These are phyloP conservation scores for Lasioglossum marginatum DNA, from an alignment of 2,888 invertebrate genomes.

Conservation along the genomic window DNA sequence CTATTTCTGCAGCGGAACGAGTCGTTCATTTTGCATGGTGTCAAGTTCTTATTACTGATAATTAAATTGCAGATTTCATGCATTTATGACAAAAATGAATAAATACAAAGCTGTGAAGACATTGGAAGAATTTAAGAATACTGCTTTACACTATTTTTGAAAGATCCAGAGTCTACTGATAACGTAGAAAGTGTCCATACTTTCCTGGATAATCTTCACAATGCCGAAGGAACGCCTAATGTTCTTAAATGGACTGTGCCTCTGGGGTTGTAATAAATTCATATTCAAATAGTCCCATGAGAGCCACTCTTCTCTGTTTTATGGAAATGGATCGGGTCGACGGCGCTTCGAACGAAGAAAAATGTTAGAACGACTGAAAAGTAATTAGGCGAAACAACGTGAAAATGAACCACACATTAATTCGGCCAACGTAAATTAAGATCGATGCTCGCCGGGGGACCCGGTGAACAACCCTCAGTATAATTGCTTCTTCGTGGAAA, in stretches of 20 bases:
- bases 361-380: constrained; percentile 23
- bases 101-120: not conserved
- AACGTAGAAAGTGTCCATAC: not conserved
- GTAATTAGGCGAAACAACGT: constrained; percentile 36
- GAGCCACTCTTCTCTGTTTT: constrained; percentile 11
- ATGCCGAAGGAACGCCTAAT: not conserved
- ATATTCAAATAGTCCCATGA: not conserved
- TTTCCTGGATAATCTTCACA: not conserved
- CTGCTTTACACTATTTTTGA: too few species aligned
- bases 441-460: constrained; percentile 15
- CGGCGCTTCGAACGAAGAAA: not conserved
- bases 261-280: not conserved
- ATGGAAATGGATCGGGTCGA: not conserved
- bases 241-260: not conserved
- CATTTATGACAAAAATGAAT: too few species aligned
- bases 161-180: not conserved
- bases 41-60: not conserved
- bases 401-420: not conserved
- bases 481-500: not conserved
- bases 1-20: not conserved
- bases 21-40: not conserved
- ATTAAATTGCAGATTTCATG: not conserved
- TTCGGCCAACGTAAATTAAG: constrained; percentile 23
- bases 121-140: not conserved
- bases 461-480: not conserved